A percentile compares a stretch with the other conserved stretches of the same genome.
These are phyloP conservation scores for Antheraea mylitta DNA, from an alignment of 1,140 invertebrate species.

Conservation along the genomic window DNA sequence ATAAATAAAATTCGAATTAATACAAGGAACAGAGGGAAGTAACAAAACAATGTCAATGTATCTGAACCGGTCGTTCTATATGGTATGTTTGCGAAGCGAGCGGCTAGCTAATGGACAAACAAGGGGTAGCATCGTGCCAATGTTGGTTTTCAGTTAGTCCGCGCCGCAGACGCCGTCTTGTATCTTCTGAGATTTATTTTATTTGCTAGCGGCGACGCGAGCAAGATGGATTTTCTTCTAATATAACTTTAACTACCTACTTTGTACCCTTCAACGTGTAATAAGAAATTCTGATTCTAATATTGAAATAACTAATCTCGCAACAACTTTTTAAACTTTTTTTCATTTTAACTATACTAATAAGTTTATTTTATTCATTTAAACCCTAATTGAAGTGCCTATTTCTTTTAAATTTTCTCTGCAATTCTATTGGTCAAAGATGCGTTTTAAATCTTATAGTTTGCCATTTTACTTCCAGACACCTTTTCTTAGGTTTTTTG, in stretches of 20 bases:
- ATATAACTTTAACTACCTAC: neutral
- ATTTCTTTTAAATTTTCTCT: too few relatives aligned
- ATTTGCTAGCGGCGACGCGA: neutral
- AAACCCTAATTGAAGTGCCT: too few relatives aligned
- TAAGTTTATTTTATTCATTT: too few relatives aligned
- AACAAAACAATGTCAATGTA: constrained; percentile 42
- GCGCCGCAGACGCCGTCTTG: constrained; percentile 38
- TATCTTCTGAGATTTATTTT: constrained; percentile 58
- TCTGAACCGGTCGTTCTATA: constrained; percentile 45
- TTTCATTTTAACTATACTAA: too few relatives aligned
- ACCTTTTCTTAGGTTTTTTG: too few relatives aligned
- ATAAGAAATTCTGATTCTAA: neutral
- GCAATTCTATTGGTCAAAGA: too few relatives aligned
- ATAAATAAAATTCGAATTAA: constrained; percentile 15
- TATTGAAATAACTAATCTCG: neutral
- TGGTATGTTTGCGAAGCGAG: constrained; percentile 55
- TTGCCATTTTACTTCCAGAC: too few relatives aligned
- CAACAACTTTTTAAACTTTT: neutral
- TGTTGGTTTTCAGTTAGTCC: constrained; percentile 69
- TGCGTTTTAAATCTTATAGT: too few relatives aligned
- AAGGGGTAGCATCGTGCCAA: constrained; percentile 47
- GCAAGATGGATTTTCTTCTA: neutral
- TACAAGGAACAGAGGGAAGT: constrained; percentile 11
- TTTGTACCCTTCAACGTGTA: neutral
- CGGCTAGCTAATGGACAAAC: constrained; percentile 69